phyloP scores from a whole-genome alignment of 2,113 vertebrate genomes.

The Cervus canadensis region DNA sequence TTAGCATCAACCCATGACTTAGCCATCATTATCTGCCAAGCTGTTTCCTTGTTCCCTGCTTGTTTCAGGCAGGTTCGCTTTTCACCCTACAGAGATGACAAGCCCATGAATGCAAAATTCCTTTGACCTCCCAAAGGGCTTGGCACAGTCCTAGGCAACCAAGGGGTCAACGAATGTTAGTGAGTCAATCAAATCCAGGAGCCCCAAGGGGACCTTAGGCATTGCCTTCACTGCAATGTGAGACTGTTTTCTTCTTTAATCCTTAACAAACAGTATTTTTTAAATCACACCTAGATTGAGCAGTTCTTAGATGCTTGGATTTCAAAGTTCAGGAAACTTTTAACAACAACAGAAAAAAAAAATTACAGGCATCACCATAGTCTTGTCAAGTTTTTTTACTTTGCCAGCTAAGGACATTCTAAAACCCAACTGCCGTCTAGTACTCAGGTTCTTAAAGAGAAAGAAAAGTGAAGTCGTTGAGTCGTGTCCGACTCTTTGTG shows the following conservation, averaged over 20 bases:
- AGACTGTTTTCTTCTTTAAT: not conserved
- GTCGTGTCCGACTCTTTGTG: too few species aligned
- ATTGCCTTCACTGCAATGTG: not conserved
- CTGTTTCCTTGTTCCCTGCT: not conserved
- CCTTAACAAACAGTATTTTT: not conserved
- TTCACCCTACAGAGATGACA: not conserved
- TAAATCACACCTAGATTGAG: conserved; percentile 12
- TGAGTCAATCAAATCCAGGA: not conserved
- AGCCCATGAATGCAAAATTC: not conserved
- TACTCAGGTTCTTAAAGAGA: not conserved
- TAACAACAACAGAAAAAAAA: not conserved
- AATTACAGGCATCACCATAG: not conserved
- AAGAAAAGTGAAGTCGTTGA: too few species aligned
- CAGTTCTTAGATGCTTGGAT: conserved; percentile 40
- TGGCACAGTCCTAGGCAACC: not conserved
- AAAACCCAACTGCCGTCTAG: not conserved
- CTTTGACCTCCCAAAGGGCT: not conserved
- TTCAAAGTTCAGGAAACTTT: not conserved
- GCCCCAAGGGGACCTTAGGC: not conserved
- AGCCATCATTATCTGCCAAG: not conserved
- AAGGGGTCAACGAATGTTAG: not conserved
- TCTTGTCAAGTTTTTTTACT: conserved; percentile 8
- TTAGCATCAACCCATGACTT: not conserved
- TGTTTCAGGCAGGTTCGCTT: not conserved
- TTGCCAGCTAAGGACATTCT: not conserved